Percentiles rank a stretch among this genome's conserved stretches.
These are phyloP conservation scores for Hyles vespertilio DNA, from an alignment of 1,140 invertebrate species.

Conservation along the genomic window DNA sequence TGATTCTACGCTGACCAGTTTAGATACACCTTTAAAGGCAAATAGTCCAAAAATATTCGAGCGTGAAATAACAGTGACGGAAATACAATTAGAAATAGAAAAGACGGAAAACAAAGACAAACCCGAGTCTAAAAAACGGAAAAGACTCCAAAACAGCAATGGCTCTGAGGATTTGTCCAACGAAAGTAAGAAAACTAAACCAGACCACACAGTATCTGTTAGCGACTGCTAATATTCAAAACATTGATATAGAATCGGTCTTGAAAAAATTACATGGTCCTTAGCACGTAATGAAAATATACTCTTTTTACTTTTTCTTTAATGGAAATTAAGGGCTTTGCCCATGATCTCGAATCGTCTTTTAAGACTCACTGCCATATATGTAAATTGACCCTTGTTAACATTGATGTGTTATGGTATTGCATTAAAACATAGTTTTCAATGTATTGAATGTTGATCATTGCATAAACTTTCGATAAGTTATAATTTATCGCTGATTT, in stretches of 20 bases:
- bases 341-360: too few species aligned
- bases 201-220: slow-evolving; percentile 49
- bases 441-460: too few species aligned
- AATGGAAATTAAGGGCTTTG: too few species aligned
- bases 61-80: slow-evolving; percentile 31
- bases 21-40: slow-evolving; percentile 60
- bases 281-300: slow-evolving; percentile 19
- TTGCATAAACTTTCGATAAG: too few species aligned
- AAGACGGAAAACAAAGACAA: slow-evolving; percentile 48
- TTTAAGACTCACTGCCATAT: too few species aligned
- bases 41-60: slow-evolving; percentile 31
- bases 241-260: slow-evolving; percentile 68
- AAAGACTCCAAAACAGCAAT: slow-evolving; percentile 39
- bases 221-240: slow-evolving; percentile 59
- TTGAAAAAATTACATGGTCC: slow-evolving; percentile 63
- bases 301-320: too few species aligned
- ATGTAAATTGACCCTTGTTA: too few species aligned
- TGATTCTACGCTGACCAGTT: slow-evolving; percentile 61
- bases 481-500: too few species aligned
- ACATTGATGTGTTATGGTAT: too few species aligned
- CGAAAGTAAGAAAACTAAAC: slow-evolving; percentile 45
- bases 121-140: slow-evolving; percentile 48
- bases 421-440: too few species aligned
- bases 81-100: slow-evolving; percentile 55
- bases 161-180: slow-evolving; percentile 38